Base-by-base conservation (phyloP, 2,888 invertebrate genomes). In the Automeris io region DNA sequence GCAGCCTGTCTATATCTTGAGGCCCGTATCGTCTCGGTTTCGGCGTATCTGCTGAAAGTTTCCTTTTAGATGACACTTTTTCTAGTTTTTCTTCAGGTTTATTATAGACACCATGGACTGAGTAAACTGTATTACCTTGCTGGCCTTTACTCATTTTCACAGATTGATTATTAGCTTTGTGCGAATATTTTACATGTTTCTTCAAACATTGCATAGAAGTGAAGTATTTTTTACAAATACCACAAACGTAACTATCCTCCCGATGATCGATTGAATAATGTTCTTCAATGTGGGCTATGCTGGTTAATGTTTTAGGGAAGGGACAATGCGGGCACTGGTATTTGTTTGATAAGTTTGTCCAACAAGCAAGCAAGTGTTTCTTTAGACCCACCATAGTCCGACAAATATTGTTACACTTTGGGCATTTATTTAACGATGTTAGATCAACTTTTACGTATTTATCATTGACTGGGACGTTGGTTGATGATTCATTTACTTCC, bases 1-100 rank as follows among this genome's bases (percentile, higher is more conserved):
- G 94, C 31, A 95, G 61, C 8, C 75, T 67, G 9, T 90, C 80
- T 3, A 92, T 82, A 49, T 95, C 93, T 5, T 85, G 81, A 0
- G 93, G 91, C 0, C 85, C 83, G 53, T 74, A 90, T 11, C 64
- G 67, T 6, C 61, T 74, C 18, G 70, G 54, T 37, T 64, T 67
- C 0, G 51, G 48, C 8, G 53, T n/a, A 5, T 43, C 54, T 21
- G 39, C 24, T n/a, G 33, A 32, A 5, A 12, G 12, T 11, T 37
- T 39, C 31, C 18, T 36, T 34, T 3, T 37, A 29, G 5, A 57
- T 54, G 3, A 44, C 12, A 39, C 39, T 36, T 16, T 49, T 18
- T 48, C 40, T 21, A 40, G 35, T 9, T 21, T 24, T 19, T 21
- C 13, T 33, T 33, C 37, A 11, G 34, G 34, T 18, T n/a, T 13